Base-by-base conservation (phyloP, 2,888 invertebrate species). In the Calliphora vomitoria region DNA sequence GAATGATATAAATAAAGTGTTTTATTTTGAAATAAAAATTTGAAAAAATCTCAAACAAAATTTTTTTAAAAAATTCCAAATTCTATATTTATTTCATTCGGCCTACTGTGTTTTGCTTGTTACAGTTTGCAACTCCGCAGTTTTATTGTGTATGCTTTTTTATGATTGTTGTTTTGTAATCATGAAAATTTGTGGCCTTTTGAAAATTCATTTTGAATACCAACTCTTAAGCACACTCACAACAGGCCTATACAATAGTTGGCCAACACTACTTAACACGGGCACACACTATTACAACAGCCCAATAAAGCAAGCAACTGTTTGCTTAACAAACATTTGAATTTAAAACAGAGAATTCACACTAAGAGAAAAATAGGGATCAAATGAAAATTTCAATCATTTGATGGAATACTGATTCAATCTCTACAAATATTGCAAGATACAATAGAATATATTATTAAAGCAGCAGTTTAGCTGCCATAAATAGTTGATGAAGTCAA, bases 121-220 rank as follows among this genome's bases (percentile, higher is more conserved):
- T 15, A n/a, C n/a, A 60, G 8, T 44, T 74, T 31, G 31, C 74
- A 25, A 58, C 25, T 35, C 18, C 41, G 53, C 53, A 66, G n/a
- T 58, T 74, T 78, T 44, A 38, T 60, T 50, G 66, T 85, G 31
- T 80, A 50, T 64, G 20, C 15, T 58, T 58, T 20, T 53, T 10
- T 60, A 10, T 3, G 53, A 13, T 72, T 60, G 11, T n/a, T 86
- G 41, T 79, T 53, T 86, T 66, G 55, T 82, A 64, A 62, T 81
- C 47, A 71, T 81, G 50, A 64, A 72, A 50, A 81, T 64, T 62
- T 72, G 62, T 64, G 50, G 82, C 72, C 64, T 72, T 74, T 79
- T 68, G 25, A 64, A 76, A 64, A 75, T 31, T 64, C 62, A 64
- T 62, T 75, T 75, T 50, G 35, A 64, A 71, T 35, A 35, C 53